Conservation (phyloP, 2,797 vertebrate species). For the Phyllotis vaccarum region DNA sequence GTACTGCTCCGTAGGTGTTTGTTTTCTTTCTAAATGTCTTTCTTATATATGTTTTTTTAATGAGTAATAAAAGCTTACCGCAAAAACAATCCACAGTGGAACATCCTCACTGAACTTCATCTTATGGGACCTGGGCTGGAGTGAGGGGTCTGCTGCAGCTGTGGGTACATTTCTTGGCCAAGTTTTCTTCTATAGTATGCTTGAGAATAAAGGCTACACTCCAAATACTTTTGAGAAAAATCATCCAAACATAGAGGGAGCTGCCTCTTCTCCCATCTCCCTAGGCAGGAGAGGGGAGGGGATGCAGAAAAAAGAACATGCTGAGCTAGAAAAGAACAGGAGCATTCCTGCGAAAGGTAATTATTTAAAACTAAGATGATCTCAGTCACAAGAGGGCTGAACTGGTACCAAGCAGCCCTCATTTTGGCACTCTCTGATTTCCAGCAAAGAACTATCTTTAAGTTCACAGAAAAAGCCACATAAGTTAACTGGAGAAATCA, state of each 20-base stretch:
- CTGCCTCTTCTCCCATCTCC: not conserved
- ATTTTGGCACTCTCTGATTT: not conserved
- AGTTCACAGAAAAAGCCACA: not conserved
- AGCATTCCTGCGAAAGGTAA: too few species aligned
- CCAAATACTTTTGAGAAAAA: not conserved
- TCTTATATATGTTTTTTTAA: slow-evolving; percentile 74
- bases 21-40: slow-evolving; percentile 78
- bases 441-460: not conserved
- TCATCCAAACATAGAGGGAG: not conserved
- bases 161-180: not conserved
- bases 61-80: slow-evolving; percentile 86
- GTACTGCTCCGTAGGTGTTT: slow-evolving; percentile 72
- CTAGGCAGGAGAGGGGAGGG: not conserved
- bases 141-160: accelerated
- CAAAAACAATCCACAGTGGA: slow-evolving; percentile 68
- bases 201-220: not conserved
- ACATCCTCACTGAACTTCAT: not conserved
- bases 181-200: not conserved
- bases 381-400: too few species aligned
- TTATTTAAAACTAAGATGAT: too few species aligned
- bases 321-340: not conserved
- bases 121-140: not conserved
- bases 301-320: not conserved
- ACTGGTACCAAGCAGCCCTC: not conserved
- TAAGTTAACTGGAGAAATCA: not conserved